Evolutionary conservation across 2,113 vertebrate species (phyloP), one percentile per base, ranked within the genome.

Genomic region (Tenebrosternarchus preto): DNA sequence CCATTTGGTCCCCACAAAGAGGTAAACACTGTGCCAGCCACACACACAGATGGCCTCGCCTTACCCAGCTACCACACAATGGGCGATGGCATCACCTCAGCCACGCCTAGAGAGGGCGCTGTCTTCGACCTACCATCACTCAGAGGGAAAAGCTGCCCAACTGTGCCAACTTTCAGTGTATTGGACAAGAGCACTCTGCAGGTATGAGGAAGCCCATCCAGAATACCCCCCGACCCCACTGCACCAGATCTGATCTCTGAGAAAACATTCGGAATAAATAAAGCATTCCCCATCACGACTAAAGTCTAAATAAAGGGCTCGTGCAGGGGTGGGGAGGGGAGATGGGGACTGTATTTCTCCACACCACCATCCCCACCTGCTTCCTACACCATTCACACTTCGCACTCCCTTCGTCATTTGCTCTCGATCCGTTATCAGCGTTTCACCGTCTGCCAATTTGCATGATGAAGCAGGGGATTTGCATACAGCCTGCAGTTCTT

Each of bases 51-150:
- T 36, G 43, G 72, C 11, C 72, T 55, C 46, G 29, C 5, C 16
- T 8, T 36, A 64, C 36, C 61, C 53, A 12, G 31, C 8, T 9
- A 2, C 5, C 7, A 56, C 55, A 79, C 69, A 81, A 81, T 59
- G 29, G 63, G 78, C 69, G 75, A 73, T 84, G 78, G 81, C 55
- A 74, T 33, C 69, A 68, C 50, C 20, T 57, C 53, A 63, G 71
- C 61, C 12, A 7, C 22, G 8, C 68, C 64, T 39, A 33, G 4
- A 61, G 29, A 20, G 63, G 29, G 27, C 17, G 27, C 20, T 33
- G 20, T 19, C n/a, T 39, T 31, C 64, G 31, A 66, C 22, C 50
- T 60, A n/a, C 67, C 61, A 81, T 84, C 74, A 22, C 60, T 84
- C 78, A 84, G 69, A 78, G 73, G n/a, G 4, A 25, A 72, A 59